Percentiles rank a stretch among this genome's conserved stretches.
Conservation (phyloP, 37 sponge, comb jelly and placozoan species). For the Eunapius fragilis region DNA sequence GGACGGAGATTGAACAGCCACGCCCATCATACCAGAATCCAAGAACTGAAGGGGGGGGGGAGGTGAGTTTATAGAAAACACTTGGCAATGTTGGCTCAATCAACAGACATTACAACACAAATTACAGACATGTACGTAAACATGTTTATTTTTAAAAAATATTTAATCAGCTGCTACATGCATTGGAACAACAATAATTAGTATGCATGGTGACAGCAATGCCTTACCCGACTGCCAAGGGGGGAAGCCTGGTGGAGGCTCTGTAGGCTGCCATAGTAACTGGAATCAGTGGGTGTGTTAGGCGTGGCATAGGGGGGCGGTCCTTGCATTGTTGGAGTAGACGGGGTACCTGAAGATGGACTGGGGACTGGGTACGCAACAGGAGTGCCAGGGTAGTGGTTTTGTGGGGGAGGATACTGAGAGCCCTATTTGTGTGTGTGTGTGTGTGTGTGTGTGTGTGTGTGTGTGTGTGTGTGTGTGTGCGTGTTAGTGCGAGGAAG, state of each 20-base stretch:
- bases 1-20: not conserved
- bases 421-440: too few species aligned
- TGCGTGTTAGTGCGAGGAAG: too few species aligned
- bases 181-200: not conserved
- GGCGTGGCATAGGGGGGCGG: conserved; percentile 50
- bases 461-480: too few species aligned
- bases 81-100: too few species aligned
- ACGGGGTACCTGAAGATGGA: conserved; percentile 17
- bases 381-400: conserved; percentile 16
- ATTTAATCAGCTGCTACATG: not conserved
- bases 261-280: conserved; percentile 35
- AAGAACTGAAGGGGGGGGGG: not conserved
- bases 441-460: too few species aligned
- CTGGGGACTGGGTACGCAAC: conserved; percentile 44
- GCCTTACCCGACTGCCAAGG: conserved; percentile 6
- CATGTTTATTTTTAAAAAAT: not conserved
- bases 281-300: conserved; percentile 44
- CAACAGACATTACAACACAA: too few species aligned
- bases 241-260: conserved; percentile 24
- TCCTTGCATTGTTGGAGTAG: conserved; percentile 36
- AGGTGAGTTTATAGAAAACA: not conserved
- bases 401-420: conserved; percentile 8
- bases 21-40: not conserved
- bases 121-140: not conserved
- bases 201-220: too few species aligned